Conservation (phyloP, 92 coral and sea anemone species). For the Heliopora coerulea region DNA sequence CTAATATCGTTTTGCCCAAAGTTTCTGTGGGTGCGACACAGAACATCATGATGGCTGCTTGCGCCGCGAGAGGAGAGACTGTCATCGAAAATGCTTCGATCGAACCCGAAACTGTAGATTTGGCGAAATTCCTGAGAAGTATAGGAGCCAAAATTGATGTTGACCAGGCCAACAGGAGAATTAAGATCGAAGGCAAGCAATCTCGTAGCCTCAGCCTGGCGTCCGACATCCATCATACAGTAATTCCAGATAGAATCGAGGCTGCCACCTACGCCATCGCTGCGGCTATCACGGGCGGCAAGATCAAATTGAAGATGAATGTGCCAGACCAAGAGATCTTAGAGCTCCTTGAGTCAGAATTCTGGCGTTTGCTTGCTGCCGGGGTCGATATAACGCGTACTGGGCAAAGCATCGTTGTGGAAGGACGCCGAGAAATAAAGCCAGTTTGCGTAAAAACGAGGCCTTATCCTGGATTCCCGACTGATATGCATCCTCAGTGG, state of each 20-base stretch:
- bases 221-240: constrained; percentile 19
- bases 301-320: constrained; percentile 28
- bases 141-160: constrained; percentile 53
- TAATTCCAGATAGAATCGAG: constrained; percentile 58
- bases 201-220: neutral
- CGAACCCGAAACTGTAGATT: constrained; percentile 54
- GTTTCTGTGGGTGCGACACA: constrained; percentile 66
- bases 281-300: constrained; percentile 53
- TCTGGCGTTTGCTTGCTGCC: constrained; percentile 42
- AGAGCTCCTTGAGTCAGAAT: constrained; percentile 33
- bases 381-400: constrained; percentile 44
- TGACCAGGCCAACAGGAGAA: constrained; percentile 16
- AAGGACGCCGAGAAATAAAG: neutral
- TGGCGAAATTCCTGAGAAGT: constrained; percentile 32
- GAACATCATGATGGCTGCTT: constrained; percentile 65
- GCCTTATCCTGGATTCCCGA: constrained; percentile 65
- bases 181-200: constrained; percentile 36
- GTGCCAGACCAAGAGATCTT: neutral
- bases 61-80: constrained; percentile 48
- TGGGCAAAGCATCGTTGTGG: neutral
- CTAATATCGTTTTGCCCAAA: neutral
- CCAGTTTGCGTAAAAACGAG: constrained; percentile 45
- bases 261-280: constrained; percentile 68
- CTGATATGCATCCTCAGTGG: constrained; percentile 69
- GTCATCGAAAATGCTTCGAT: constrained; percentile 50